Base-by-base conservation (phyloP, 2,888 invertebrate genomes). In the Amblyjoppa proteus region DNA sequence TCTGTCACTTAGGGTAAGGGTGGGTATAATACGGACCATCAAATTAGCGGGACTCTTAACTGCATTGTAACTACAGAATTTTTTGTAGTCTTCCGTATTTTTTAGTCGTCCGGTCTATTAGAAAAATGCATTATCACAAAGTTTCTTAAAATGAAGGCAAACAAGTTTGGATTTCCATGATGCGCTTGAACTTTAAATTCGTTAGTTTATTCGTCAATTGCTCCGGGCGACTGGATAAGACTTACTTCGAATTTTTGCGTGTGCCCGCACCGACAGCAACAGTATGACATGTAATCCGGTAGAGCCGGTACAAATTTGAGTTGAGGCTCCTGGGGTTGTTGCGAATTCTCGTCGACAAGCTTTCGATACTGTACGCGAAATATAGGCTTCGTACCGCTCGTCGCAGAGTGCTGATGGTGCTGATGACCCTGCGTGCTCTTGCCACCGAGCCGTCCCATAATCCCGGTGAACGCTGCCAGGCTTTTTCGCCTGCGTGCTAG, bases 261-360 rank as follows among this genome's bases (percentile, higher is more conserved):
- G 93, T 96, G 95, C 84, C 96, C 96, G 90, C 96, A 96, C 90
- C 95, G 95, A 90, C 95, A 95, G 93, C 96, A 96, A 89, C 95
- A 95, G 92, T 95, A 96, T 80, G 95, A 95, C 91, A 96, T 93
- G 91, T 95, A 95, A 90, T 95, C 95, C 88, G 95, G 95, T 83
- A 95, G 91, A 41, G 95, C 94, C 58, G 95, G 95, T 93, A 94
- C 94, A 89, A 95, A 94, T 91, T 94, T 94, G 73, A 94, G 90
- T 70, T 93, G 92, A 82, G 94, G 94, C 83, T 90, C 91, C 68
- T 92, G 90, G 86, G 91, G 92, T 84, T 87, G 89, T 74, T 93
- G 93, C 84, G 94, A 94, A 89, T 94, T 95, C 88, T 96, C 96
- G 92, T 96, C 95, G 88, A 95, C 95, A 88, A 96, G 94, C 90